Base-by-base conservation (phyloP, 2,113 vertebrate genomes). In the Notarius quadriscutis region DNA sequence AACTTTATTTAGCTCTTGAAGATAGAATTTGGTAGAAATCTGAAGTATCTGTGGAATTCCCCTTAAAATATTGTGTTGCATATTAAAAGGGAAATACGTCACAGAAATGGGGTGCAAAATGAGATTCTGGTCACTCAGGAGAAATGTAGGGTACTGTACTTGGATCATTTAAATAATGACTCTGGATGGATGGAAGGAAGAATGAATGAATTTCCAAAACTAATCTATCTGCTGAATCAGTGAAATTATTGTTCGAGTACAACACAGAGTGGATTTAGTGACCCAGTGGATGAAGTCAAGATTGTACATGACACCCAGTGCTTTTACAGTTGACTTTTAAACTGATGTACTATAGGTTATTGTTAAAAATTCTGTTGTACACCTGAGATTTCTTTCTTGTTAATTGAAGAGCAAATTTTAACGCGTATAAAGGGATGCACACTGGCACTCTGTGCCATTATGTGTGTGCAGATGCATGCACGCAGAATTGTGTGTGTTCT, bases 391-490 rank as follows among this genome's bases (percentile, higher is more conserved):
- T 87, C 48, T 75, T 60, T 50, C 57, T 86, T 74, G 75, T 41
- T 48, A 62, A 84, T 69, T 69, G 62, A 89, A 71, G 55, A 86
- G 71, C 84, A 51, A 58, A 55, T 60, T 77, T 85, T n/a, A 63
- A 87, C 75, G 78, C 63, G 62, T 89, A 74, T 57, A 51, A 65
- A 74, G 55, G 53, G 41, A 89, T 80, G 50, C 81, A 81, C 85
- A 82, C 87, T 25, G 81, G 80, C 60, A 34, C 78, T 86, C 79
- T 89, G 85, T 89, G 87, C 77, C 71, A 55, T 65, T 67, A 20
- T n/a, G 86, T 48, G 60, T 84, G 85, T 75, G 71, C 57, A 77
- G 83, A 87, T 72, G 71, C 60, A 86, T 90, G 87, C 86, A 85
- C 51, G 51, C 83, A 85, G 27, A 81, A 69, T 65, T 71, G 80